Percentiles rank a stretch among this genome's conserved stretches.
Evolutionary conservation across 2,888 invertebrate genomes (phyloP).

Genomic region (Eucriotettix oculatus): DNA sequence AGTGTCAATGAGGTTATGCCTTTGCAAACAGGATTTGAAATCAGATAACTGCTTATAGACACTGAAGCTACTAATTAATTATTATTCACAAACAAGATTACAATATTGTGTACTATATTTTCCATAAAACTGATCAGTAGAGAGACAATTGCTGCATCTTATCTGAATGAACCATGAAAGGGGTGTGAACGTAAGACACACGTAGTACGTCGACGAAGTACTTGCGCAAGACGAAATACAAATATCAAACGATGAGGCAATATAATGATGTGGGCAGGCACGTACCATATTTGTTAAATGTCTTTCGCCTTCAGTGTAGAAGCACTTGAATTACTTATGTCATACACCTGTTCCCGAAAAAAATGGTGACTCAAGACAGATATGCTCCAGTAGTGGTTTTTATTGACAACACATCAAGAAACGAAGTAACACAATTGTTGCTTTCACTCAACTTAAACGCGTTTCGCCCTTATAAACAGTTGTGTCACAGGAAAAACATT

Average conservation of each 20-base stretch:
- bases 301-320: background rate
- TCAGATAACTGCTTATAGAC: no score
- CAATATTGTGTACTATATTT: background rate
- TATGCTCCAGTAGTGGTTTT: no score
- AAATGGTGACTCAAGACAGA: conserved; percentile 6
- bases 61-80: no score
- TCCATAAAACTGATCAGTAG: background rate
- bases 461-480: no score
- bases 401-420: no score
- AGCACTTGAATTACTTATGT: conserved; percentile 1
- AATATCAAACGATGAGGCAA: background rate
- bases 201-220: background rate
- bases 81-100: no score
- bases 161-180: conserved; percentile 2
- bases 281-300: conserved; percentile 4
- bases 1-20: no score
- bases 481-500: no score
- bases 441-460: no score
- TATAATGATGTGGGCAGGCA: background rate
- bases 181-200: conserved; percentile 6
- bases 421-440: no score
- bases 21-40: no score
- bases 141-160: background rate
- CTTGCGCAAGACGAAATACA: background rate
- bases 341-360: conserved; percentile 5